Percentiles rank a stretch among this genome's conserved stretches.
Evolutionary conservation across 64 coral and sea anemone genomes (phyloP).

Genomic region (Porites australiensis): DNA sequence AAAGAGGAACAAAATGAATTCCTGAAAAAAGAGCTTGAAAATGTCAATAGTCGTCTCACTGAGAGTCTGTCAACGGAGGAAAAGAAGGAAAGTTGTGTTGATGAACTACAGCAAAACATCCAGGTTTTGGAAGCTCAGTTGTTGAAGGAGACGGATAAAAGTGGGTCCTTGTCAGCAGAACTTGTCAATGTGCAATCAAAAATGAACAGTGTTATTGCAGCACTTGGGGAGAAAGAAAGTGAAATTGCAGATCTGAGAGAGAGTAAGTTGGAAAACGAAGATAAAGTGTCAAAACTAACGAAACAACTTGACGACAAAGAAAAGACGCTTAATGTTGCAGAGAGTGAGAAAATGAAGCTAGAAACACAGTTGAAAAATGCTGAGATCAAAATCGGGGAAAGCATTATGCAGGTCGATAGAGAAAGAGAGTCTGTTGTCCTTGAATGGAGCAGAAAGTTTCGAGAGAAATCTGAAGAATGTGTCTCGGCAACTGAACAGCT

Average conservation of each 20-base stretch:
- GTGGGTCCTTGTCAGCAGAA: background rate
- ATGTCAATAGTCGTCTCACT: constrained; percentile 16
- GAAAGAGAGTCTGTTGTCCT: constrained; percentile 62
- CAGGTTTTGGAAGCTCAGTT: constrained; percentile 39
- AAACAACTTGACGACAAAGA: constrained; percentile 19
- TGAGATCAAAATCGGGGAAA: constrained; percentile 19
- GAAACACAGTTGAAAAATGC: constrained; percentile 21
- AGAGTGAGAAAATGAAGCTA: background rate
- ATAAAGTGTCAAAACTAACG: constrained; percentile 42
- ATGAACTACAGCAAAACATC: constrained; percentile 28
- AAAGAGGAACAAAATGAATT: constrained; percentile 15
- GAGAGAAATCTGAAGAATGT: constrained; percentile 79
- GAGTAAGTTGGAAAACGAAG: constrained; percentile 36
- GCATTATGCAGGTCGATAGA: constrained; percentile 14
- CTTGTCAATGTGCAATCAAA: background rate
- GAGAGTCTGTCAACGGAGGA: background rate
- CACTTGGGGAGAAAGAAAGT: background rate
- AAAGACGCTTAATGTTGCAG: background rate
- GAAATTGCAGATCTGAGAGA: constrained; percentile 53
- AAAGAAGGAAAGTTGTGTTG: background rate
- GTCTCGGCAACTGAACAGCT: constrained; percentile 33
- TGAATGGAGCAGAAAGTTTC: constrained; percentile 51
- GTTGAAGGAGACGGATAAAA: constrained; percentile 4
- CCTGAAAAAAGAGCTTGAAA: constrained; percentile 28
- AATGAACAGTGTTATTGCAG: background rate